phyloP scores from a whole-genome alignment of 1,140 invertebrate species.

The Bombus difficillimus region DNA sequence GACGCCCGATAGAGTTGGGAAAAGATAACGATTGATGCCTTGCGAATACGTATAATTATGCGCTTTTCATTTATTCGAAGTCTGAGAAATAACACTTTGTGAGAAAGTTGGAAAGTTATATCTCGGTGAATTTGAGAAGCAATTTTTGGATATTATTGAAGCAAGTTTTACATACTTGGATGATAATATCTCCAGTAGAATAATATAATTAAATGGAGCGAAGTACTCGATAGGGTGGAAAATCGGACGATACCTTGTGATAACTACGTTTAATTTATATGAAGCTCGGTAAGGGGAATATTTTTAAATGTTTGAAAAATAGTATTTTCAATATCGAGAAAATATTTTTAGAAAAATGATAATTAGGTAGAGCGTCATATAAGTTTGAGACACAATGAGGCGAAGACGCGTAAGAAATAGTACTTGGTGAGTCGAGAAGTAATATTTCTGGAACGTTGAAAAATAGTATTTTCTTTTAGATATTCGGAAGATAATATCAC shows the following conservation, averaged over 20 bases:
- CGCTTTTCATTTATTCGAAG: background rate
- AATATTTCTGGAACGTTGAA: too few species aligned
- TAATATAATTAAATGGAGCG: too few species aligned
- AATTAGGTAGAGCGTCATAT: too few species aligned
- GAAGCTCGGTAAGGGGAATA: background rate
- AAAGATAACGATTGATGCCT: background rate
- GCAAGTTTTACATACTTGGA: background rate
- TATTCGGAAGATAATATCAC: too few species aligned
- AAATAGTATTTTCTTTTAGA: too few species aligned
- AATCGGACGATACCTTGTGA: too few species aligned
- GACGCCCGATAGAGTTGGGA: background rate
- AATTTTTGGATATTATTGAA: background rate
- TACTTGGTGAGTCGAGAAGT: too few species aligned
- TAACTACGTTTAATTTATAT: fast-evolving
- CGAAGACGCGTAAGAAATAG: too few species aligned
- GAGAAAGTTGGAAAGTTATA: background rate
- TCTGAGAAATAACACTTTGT: background rate
- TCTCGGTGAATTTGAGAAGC: background rate
- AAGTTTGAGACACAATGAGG: too few species aligned
- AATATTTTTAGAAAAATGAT: too few species aligned
- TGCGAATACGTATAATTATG: background rate
- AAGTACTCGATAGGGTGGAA: too few species aligned
- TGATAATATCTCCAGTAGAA: background rate
- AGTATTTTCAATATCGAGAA: too few species aligned
- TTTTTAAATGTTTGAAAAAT: background rate